Evolutionary conservation across 2,797 vertebrate species (phyloP).

Genomic region (Lemur catta): DNA sequence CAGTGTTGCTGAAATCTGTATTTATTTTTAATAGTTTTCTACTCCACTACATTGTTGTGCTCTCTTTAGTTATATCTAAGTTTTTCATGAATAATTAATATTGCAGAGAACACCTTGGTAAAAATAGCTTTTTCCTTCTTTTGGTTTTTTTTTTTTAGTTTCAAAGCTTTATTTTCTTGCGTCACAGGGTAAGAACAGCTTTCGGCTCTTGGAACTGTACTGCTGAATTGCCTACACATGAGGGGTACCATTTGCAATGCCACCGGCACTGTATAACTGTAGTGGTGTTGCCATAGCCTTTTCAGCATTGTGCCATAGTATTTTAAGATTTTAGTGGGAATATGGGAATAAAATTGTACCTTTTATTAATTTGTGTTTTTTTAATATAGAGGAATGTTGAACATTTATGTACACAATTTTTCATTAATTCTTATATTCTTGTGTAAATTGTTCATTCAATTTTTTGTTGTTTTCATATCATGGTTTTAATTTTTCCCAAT

Average conservation of each 20-base stretch:
- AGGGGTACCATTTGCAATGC: background rate
- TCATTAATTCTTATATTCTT: slow-evolving; percentile 10
- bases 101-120: slow-evolving; percentile 17
- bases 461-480: background rate
- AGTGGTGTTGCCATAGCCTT: background rate
- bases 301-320: background rate
- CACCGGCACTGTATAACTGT: background rate
- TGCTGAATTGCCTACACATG: background rate
- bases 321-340: slow-evolving; percentile 47
- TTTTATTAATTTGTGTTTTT: slow-evolving; percentile 45
- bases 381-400: slow-evolving; percentile 12
- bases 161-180: background rate
- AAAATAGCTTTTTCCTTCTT: background rate
- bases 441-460: background rate
- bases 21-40: slow-evolving; percentile 33
- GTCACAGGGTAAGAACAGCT: background rate
- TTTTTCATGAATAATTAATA: slow-evolving; percentile 50
- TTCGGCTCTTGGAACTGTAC: background rate
- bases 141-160: slow-evolving; percentile 18
- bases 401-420: slow-evolving; percentile 21
- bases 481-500: slow-evolving; percentile 19
- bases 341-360: slow-evolving; percentile 35
- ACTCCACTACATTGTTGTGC: background rate
- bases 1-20: background rate
- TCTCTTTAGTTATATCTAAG: slow-evolving; percentile 13